A percentile compares a stretch with the other conserved stretches of the same genome.
These are phyloP conservation scores for Emydura subglobosa DNA, from an alignment of 2,113 vertebrate species.

Conservation along the genomic window DNA sequence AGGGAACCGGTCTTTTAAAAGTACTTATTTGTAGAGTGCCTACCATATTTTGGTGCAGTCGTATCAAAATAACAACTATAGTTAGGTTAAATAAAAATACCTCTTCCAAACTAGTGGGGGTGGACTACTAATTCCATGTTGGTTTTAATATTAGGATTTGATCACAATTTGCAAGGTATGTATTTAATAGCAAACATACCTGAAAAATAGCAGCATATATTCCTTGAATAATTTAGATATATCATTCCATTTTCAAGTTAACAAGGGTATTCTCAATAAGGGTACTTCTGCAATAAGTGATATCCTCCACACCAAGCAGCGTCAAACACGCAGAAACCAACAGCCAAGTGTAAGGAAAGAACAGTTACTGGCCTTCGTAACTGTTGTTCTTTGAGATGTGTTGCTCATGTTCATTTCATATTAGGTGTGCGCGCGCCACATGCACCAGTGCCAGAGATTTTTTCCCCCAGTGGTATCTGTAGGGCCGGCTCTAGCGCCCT, in stretches of 20 bases:
- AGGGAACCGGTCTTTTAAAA: neutral
- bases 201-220: neutral
- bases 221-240: neutral
- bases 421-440: too few relatives aligned
- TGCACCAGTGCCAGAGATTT: too few relatives aligned
- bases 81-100: neutral
- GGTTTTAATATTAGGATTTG: neutral
- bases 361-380: too few relatives aligned
- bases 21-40: neutral
- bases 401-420: too few relatives aligned
- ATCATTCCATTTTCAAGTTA: neutral
- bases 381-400: too few relatives aligned
- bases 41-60: neutral
- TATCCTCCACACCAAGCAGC: neutral
- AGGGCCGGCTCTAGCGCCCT: too few relatives aligned
- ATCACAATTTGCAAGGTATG: neutral
- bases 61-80: neutral
- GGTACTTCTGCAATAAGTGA: neutral
- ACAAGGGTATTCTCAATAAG: neutral
- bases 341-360: neutral
- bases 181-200: neutral
- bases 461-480: too few relatives aligned
- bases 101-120: neutral
- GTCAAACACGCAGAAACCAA: neutral
- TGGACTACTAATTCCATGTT: neutral